phyloP scores from a whole-genome alignment of 2,797 vertebrate species.

The Amniataba percoides region DNA sequence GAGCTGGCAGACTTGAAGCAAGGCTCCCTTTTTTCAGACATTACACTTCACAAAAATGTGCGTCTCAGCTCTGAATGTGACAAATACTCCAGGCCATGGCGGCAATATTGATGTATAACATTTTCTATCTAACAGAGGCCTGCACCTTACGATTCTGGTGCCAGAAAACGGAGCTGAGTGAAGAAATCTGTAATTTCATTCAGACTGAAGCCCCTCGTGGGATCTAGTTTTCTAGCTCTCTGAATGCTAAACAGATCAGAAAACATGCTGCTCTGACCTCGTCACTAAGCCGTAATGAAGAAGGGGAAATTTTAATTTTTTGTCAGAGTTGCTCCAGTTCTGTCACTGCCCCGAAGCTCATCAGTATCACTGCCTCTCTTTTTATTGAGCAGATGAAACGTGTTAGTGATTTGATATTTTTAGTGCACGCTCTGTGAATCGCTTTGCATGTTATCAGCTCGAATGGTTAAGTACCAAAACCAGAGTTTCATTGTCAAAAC shows the following conservation, averaged over 20 bases:
- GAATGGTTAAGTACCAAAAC: too few species aligned
- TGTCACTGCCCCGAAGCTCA: slow-evolving; percentile 7
- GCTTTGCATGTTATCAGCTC: too few species aligned
- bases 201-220: not conserved
- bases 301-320: not conserved
- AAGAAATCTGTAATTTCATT: slow-evolving; percentile 1
- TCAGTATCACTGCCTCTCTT: slow-evolving; percentile 7
- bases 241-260: slow-evolving; percentile 1
- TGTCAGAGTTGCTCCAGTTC: slow-evolving; percentile 23
- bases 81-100: not conserved
- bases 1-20: not conserved
- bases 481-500: not conserved
- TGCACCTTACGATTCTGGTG: not conserved
- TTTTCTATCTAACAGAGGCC: not conserved
- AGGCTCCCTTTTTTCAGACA: not conserved
- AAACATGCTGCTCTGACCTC: slow-evolving; percentile 19
- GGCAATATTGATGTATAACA: not conserved
- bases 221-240: not conserved
- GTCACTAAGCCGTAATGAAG: slow-evolving; percentile 10
- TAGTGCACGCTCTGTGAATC: not conserved
- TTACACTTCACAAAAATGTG: slow-evolving; percentile 5
- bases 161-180: not conserved
- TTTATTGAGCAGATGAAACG: not conserved
- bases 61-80: slow-evolving; percentile 10
- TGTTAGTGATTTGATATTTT: not conserved